Evolutionary conservation across 2,888 invertebrate species (phyloP).

Genomic region (Callyntrura guangdongensis): DNA sequence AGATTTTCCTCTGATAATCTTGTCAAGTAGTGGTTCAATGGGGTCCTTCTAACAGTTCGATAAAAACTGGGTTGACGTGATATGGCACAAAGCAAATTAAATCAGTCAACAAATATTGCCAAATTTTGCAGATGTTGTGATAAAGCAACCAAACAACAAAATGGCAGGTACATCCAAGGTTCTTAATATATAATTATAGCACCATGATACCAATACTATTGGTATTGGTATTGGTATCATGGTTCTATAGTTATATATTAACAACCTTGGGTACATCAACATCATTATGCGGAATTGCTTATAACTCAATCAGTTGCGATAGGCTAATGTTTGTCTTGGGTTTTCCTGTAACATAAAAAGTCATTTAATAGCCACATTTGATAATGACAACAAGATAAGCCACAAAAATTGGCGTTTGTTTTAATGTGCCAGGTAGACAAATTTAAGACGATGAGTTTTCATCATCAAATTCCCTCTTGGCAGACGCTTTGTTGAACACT

Average conservation of each 20-base stretch:
- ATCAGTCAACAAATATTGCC: neutral
- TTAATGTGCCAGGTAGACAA: too few relatives aligned
- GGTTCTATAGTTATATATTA: too few relatives aligned
- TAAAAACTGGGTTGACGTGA: neutral
- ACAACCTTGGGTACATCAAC: too few relatives aligned
- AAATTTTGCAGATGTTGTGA: neutral
- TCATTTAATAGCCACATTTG: neutral
- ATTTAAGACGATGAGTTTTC: too few relatives aligned
- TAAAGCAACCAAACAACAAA: neutral
- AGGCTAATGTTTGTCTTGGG: neutral
- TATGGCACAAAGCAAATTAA: slow-evolving; percentile 8
- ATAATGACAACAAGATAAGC: neutral
- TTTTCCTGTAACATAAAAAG: neutral
- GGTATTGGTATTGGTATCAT: too few relatives aligned
- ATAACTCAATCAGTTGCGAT: slow-evolving; percentile 10
- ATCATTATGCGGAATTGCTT: neutral
- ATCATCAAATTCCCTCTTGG: too few relatives aligned
- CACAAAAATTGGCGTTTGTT: too few relatives aligned
- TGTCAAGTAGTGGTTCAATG: neutral
- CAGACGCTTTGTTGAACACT: neutral
- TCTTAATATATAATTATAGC: too few relatives aligned
- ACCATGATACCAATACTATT: too few relatives aligned
- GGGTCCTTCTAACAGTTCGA: neutral
- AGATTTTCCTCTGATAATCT: neutral
- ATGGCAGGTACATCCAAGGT: too few relatives aligned